Conservation (phyloP, 2,113 vertebrate genomes). For the Pseudopipra pipra region DNA sequence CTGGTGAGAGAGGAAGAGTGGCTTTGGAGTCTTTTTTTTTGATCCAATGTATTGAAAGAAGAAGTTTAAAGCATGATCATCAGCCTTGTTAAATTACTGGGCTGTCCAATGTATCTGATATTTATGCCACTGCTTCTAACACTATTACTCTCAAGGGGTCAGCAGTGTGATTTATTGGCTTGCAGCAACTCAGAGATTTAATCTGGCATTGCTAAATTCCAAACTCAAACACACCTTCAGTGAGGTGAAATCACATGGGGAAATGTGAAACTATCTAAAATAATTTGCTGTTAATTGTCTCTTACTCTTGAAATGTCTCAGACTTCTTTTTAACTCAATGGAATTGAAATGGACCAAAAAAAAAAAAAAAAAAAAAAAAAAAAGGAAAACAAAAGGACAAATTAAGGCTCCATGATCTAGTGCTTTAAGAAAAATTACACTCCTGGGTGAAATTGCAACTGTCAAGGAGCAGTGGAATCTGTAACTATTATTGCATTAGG, state of each 20-base stretch:
- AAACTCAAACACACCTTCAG: background rate
- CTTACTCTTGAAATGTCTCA: background rate
- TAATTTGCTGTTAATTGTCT: background rate
- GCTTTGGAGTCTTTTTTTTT: background rate
- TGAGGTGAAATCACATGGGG: background rate
- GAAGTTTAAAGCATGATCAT: background rate
- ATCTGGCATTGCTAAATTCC: background rate
- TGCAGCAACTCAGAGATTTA: background rate
- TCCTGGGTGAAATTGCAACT: background rate
- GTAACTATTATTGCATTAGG: background rate
- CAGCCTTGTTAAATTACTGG: background rate
- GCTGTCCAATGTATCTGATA: background rate
- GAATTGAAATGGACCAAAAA: background rate
- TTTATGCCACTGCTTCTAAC: background rate
- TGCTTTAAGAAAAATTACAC: background rate
- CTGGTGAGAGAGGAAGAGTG: background rate
- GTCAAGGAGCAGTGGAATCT: background rate
- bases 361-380: rapidly evolving
- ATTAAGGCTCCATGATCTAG: background rate
- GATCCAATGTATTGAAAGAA: background rate
- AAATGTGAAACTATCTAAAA: background rate
- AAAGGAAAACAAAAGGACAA: background rate
- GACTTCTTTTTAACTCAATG: background rate
- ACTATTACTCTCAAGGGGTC: background rate
- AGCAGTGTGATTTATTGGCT: background rate